These are phyloP conservation scores for Nothobranchius kuhntae DNA, from an alignment of 2,113 vertebrate species.

Conservation along the genomic window DNA sequence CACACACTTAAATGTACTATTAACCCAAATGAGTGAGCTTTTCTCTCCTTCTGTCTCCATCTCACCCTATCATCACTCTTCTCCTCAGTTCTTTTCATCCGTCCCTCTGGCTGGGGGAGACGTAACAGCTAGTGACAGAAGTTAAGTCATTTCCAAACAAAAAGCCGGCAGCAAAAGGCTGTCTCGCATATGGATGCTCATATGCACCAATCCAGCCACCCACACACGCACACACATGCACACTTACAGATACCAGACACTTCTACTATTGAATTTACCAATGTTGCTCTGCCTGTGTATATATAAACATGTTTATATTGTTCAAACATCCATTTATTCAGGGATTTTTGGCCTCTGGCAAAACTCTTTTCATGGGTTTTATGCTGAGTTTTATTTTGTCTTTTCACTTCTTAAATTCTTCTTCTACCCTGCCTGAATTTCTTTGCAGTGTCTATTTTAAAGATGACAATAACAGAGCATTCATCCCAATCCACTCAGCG, in stretches of 20 bases:
- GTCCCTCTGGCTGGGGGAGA: conserved; percentile 58
- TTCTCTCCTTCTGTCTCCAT: conserved; percentile 28
- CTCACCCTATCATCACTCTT: conserved; percentile 26
- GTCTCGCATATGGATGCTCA: conserved; percentile 50
- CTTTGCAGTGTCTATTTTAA: conserved; percentile 16
- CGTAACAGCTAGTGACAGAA: conserved; percentile 73
- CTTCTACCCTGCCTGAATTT: conserved; percentile 1
- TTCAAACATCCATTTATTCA: conserved; percentile 11
- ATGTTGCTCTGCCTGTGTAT: conserved; percentile 6
- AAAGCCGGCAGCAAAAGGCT: conserved; percentile 64
- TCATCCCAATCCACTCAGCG: conserved; percentile 14
- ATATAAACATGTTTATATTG: conserved; percentile 14
- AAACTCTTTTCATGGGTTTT: not conserved
- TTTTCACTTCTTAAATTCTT: not conserved
- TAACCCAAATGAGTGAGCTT: not conserved
- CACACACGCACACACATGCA: not conserved
- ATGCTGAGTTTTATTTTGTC: not conserved
- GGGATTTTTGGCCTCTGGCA: conserved; percentile 1
- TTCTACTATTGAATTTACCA: not conserved
- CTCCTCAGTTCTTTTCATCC: conserved; percentile 30
- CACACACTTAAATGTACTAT: not conserved
- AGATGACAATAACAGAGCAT: conserved; percentile 34
- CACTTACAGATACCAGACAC: conserved; percentile 3
- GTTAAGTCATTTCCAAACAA: conserved; percentile 75
- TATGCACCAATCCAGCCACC: not conserved